phyloP scores from a whole-genome alignment of 2,797 vertebrate genomes.

The Xerus rutilus region DNA sequence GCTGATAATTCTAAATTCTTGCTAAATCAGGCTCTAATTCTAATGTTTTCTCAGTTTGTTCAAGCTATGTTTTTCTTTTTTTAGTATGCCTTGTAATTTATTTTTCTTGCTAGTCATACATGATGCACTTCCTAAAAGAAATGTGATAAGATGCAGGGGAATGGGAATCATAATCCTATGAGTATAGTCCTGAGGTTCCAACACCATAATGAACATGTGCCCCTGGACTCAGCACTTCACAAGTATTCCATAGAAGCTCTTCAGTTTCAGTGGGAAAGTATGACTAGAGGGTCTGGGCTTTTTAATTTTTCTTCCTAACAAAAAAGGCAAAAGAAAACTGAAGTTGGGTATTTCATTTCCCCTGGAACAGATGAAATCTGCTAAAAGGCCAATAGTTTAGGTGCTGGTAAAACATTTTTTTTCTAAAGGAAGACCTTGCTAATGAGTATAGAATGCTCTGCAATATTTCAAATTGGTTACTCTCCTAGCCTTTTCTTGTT shows the following conservation, averaged over 20 bases:
- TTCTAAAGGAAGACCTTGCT: background rate
- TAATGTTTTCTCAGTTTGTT: background rate
- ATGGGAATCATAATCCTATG: background rate
- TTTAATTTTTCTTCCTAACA: background rate
- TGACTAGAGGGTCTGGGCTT: background rate
- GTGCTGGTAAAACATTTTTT: background rate
- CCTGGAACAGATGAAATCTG: background rate
- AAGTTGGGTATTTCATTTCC: background rate
- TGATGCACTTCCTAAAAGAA: background rate
- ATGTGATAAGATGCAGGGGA: rapidly evolving
- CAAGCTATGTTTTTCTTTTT: background rate
- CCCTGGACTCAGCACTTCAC: background rate
- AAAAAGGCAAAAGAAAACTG: background rate
- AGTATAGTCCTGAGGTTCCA: too few relatives aligned
- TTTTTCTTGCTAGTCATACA: background rate
- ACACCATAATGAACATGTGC: background rate
- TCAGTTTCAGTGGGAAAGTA: background rate
- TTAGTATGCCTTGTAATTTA: background rate
- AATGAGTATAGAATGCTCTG: background rate
- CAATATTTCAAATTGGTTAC: background rate
- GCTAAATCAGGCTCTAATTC: background rate
- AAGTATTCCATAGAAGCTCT: background rate
- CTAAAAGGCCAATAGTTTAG: background rate
- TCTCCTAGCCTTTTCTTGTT: background rate
- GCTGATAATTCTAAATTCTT: background rate